A percentile compares a stretch with the other conserved stretches of the same genome.
These are phyloP conservation scores for Lacerta viridis DNA, from an alignment of 2,797 vertebrate genomes.

Conservation along the genomic window DNA sequence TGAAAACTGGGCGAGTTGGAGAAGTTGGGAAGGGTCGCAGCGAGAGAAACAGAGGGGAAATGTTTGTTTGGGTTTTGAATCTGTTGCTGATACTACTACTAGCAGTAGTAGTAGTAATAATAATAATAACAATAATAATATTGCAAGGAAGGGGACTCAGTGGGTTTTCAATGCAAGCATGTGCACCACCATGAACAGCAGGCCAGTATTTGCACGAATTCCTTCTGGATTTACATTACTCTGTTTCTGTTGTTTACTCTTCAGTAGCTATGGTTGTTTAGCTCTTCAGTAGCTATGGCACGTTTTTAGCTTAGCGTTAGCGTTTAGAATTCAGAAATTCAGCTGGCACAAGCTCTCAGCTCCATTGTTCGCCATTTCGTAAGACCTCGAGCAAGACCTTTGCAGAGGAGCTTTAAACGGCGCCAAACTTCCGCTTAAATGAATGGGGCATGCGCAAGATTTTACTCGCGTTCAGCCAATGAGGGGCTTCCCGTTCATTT, in stretches of 20 bases:
- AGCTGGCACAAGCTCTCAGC: background rate
- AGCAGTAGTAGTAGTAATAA: background rate
- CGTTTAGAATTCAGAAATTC: too few species aligned
- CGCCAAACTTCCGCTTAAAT: background rate
- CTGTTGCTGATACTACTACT: background rate
- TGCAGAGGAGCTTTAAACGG: background rate
- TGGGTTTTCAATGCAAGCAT: too few species aligned
- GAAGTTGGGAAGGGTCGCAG: conserved; percentile 50
- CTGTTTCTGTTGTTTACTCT: background rate
- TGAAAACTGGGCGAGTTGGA: background rate
- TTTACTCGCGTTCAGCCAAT: background rate
- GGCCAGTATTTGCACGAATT: background rate
- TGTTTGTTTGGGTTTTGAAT: background rate
- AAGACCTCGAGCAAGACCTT: background rate
- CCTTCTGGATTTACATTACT: background rate
- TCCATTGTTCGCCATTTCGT: too few species aligned
- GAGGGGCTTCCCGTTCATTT: background rate
- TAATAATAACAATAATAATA: too few species aligned
- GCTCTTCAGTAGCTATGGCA: too few species aligned
- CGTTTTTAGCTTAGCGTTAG: too few species aligned
- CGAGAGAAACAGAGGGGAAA: background rate
- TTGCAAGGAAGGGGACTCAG: too few species aligned
- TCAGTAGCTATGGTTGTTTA: background rate
- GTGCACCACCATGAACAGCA: background rate
- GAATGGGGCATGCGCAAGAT: background rate